Conservation (phyloP, 2,113 vertebrate genomes). For the Polypterus bichir region DNA sequence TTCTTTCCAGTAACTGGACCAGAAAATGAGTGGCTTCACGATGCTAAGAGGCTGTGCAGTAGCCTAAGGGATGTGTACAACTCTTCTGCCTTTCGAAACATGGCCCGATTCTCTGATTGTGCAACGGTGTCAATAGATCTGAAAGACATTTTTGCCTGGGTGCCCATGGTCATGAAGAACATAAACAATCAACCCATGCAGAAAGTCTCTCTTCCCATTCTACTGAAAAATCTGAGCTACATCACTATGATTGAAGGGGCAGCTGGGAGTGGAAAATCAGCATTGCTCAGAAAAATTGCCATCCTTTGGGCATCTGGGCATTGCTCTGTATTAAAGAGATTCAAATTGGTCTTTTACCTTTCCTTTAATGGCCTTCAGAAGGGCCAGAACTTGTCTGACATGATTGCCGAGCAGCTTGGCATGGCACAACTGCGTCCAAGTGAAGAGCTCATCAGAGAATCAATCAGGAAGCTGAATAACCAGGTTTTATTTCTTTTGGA, state of each 20-base stretch:
- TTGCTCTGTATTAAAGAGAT: conserved; percentile 32
- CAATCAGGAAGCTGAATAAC: conserved; percentile 19
- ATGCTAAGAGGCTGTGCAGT: conserved; percentile 19
- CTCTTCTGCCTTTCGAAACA: conserved; percentile 13
- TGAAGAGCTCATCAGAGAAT: conserved; percentile 18
- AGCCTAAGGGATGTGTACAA: conserved; percentile 21
- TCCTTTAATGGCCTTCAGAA: conserved; percentile 12
- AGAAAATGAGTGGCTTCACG: conserved; percentile 10
- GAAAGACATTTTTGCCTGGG: conserved; percentile 20
- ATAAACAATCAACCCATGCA: conserved; percentile 16
- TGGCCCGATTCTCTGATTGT: conserved; percentile 17
- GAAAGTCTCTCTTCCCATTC: conserved; percentile 19
- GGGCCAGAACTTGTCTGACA: conserved; percentile 19
- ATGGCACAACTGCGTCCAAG: conserved; percentile 9
- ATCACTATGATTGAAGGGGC: conserved; percentile 34
- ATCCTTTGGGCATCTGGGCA: conserved; percentile 34
- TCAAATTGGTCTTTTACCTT: conserved; percentile 36
- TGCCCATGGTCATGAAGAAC: conserved; percentile 23
- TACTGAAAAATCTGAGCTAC: conserved; percentile 23
- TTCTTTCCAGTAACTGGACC: conserved; percentile 16
- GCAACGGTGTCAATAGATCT: conserved; percentile 14
- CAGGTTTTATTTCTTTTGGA: conserved; percentile 34
- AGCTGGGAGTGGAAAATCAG: conserved; percentile 29
- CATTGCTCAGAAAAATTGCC: conserved; percentile 31
- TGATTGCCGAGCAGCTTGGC: conserved; percentile 23